Base-by-base conservation (phyloP, 2,888 invertebrate genomes). In the Polydesmus complanatus region DNA sequence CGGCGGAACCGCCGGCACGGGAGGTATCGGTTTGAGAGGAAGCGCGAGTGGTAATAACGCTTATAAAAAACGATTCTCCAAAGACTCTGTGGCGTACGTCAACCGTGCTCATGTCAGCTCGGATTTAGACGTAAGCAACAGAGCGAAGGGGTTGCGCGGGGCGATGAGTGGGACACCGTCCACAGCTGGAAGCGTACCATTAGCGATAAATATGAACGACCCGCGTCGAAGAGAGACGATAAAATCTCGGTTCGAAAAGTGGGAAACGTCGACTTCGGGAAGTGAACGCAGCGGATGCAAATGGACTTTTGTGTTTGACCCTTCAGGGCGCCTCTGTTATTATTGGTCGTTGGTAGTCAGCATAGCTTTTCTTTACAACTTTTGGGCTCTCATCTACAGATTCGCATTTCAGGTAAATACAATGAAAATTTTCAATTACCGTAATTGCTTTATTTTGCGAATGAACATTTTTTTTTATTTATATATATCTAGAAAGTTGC, bases 301-400 rank as follows among this genome's bases (percentile, higher is more conserved):
- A 73, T 89, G 91, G 86, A 92, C 94, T 58, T 94, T 96, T 77
- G 94, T 97, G 67, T 97, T 97, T 76, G 97, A 97, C 79, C 97
- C 97, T 25, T 93, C 96, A 68, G 96, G 96, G 66, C 83, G 95
- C 58, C 81, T 96, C 65, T 92, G 91, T 77, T 94, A 94, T 79
- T 93, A 93, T 74, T 94, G 94, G 94, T 92, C 92, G 69, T 89
- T 93, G 88, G 89, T 93, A 69, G 93, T 94, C 68, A 92, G 92
- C 68, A 83, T 93, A 73, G 93, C 93, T 73, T 94, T 93, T 78
- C 85, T 94, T 71, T 94, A 94, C 80, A 94, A 94, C 78, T 89
- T 94, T 73, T 94, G 93, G 94, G 92, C 92, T 76, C 92, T 96
- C 79, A 93, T 95, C 75, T 96, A 95, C 81, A 86, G 96, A 78